Evolutionary conservation across 1,140 invertebrate genomes (phyloP).

Genomic region (Lordiphosa clarofinis): DNA sequence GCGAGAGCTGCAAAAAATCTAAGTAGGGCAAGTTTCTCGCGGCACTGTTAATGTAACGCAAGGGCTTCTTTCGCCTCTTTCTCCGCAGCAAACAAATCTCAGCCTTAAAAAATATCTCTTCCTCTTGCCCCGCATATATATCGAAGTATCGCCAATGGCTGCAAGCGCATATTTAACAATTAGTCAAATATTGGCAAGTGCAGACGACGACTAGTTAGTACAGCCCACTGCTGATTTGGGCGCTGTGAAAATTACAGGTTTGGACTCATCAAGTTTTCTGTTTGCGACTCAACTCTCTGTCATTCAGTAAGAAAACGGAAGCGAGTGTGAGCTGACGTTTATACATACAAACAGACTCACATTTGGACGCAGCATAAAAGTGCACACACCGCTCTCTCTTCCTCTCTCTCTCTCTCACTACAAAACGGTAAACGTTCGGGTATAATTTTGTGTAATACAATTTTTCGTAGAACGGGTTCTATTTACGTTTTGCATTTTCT

Average conservation of each 20-base stretch:
- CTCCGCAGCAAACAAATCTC: no score
- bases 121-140: no score
- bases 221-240: conserved; percentile 1
- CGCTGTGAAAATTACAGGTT: conserved; percentile 14
- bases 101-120: no score
- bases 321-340: conserved; percentile 26
- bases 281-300: conserved; percentile 13
- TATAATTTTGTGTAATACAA: background rate
- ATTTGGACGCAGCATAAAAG: background rate
- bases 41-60: no score
- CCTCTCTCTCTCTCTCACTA: background rate
- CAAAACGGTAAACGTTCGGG: conserved; percentile 1
- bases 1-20: no score
- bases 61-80: no score
- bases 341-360: conserved; percentile 5
- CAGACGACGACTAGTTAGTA: background rate
- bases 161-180: background rate
- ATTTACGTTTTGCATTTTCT: no score
- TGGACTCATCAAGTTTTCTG: conserved; percentile 8
- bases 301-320: conserved; percentile 29
- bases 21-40: no score
- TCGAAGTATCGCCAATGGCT: background rate
- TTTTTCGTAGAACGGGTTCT: no score
- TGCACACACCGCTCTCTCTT: no score
- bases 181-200: background rate